Evolutionary conservation across 2,888 invertebrate genomes (phyloP).

Genomic region (Bhutanitis thaidina): DNA sequence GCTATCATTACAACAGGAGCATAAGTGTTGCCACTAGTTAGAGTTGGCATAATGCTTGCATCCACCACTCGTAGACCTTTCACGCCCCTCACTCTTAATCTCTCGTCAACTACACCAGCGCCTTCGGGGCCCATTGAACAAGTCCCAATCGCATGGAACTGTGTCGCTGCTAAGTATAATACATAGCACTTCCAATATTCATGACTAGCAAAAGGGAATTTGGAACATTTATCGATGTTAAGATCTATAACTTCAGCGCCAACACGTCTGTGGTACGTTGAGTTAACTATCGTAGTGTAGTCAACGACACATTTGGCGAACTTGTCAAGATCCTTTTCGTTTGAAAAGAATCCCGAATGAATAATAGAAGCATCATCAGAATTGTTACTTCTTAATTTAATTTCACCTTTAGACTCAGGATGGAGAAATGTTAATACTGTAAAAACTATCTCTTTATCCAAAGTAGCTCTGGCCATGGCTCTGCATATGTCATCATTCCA

Average conservation of each 20-base stretch:
- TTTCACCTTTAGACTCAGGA: slow-evolving; percentile 45
- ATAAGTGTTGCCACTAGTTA: slow-evolving; percentile 80
- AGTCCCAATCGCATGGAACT: slow-evolving; percentile 46
- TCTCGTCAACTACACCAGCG: slow-evolving; percentile 43
- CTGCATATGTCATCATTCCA: slow-evolving; percentile 36
- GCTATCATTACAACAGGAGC: slow-evolving; percentile 82
- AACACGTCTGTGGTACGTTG: slow-evolving; percentile 30
- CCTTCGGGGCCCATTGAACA: slow-evolving; percentile 49
- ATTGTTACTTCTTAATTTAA: slow-evolving; percentile 35
- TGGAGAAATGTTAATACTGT: slow-evolving; percentile 36
- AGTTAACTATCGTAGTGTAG: slow-evolving; percentile 30
- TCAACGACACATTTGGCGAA: slow-evolving; percentile 32
- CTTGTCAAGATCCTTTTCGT: slow-evolving; percentile 32
- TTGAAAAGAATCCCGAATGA: slow-evolving; percentile 38
- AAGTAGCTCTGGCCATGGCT: slow-evolving; percentile 29
- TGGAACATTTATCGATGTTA: slow-evolving; percentile 37
- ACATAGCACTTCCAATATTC: slow-evolving; percentile 54
- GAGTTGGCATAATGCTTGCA: slow-evolving; percentile 82
- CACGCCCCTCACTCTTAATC: slow-evolving; percentile 71
- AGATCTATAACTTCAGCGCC: slow-evolving; percentile 30
- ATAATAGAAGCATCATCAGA: slow-evolving; percentile 39
- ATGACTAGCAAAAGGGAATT: slow-evolving; percentile 35
- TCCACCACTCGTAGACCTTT: slow-evolving; percentile 80
- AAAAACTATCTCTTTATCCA: slow-evolving; percentile 28
- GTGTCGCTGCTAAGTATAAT: slow-evolving; percentile 37